phyloP scores from a whole-genome alignment of 2,113 vertebrate species.

The Plectropomus leopardus region DNA sequence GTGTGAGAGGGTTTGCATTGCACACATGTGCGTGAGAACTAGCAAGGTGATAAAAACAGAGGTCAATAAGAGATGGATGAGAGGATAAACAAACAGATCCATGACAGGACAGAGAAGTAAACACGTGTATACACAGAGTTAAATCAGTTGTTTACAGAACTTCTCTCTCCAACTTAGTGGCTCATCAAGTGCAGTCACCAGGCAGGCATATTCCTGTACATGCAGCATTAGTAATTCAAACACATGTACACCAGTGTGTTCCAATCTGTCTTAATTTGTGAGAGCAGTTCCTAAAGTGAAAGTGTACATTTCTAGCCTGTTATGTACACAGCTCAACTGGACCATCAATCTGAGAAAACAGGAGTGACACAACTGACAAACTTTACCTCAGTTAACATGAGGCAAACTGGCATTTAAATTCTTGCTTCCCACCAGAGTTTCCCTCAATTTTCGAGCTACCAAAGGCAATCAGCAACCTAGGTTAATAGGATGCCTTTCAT shows the following conservation, averaged over 20 bases:
- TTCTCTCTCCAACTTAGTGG: slow-evolving; percentile 10
- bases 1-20: slow-evolving; percentile 15
- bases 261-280: slow-evolving; percentile 32
- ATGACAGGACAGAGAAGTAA: slow-evolving; percentile 17
- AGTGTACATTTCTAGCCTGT: slow-evolving; percentile 7
- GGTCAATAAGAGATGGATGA: slow-evolving; percentile 48
- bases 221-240: slow-evolving; percentile 9
- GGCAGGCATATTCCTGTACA: slow-evolving; percentile 8
- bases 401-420: slow-evolving; percentile 34
- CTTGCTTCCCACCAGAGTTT: slow-evolving; percentile 24
- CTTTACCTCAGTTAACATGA: slow-evolving; percentile 14
- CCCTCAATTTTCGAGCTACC: slow-evolving; percentile 12
- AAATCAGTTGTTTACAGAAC: slow-evolving; percentile 26
- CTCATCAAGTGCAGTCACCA: slow-evolving; percentile 38
- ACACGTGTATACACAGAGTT: slow-evolving; percentile 23
- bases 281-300: slow-evolving; percentile 13
- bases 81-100: slow-evolving; percentile 44
- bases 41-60: slow-evolving; percentile 57
- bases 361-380: slow-evolving; percentile 61
- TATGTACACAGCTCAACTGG: slow-evolving; percentile 59
- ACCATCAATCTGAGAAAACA: slow-evolving; percentile 74
- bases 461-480: slow-evolving; percentile 37
- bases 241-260: slow-evolving; percentile 19
- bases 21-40: slow-evolving; percentile 32
- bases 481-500: slow-evolving; percentile 40